Evolutionary conservation across 1,140 invertebrate species (phyloP), one percentile per base, ranked within the genome.

Genomic region (Bombus confusus): DNA sequence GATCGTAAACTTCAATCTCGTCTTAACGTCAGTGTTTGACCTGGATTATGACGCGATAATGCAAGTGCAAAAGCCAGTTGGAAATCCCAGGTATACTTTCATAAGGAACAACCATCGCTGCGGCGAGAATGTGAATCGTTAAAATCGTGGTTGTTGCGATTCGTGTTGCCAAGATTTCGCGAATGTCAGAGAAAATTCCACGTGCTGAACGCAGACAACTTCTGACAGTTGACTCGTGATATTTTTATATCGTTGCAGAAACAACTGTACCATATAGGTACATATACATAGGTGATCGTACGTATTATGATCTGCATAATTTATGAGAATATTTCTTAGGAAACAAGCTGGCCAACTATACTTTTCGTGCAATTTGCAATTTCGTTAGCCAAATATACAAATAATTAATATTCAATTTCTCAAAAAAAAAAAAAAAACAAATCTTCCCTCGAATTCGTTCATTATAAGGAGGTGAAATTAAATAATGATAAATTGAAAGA

Each of bases 1-100:
- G 88, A 88, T 89, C 88, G 88, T 89, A 89, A 88, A 88, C 76
- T 86, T 89, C 64, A 12, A 64, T 69, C 69, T 71, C 62, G 37
- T 52, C 62, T 80, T 89, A 88, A 88, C 75, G 69, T 68, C 72
- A 31, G 22, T 64, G 68, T 83, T 74, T 66, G 62, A 28, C 47
- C 57, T 69, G 25, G 59, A 37, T 89, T 83, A 88, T 59, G 79
- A 69, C 57, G 69, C 64, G 83, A 89, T 88, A 81, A 89, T 81
- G 43, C 64, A 87, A 47, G 59, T 43, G 81, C 82, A 85, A 89
- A 87, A 87, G 82, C 66, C 66, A 73, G 41, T 37, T 25, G 71
- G 80, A 74, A 59, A 79, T 34, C 28, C 13, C 25, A 25, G 1
- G 0, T 34, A 37, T 18, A 8, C 8, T 37, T 37, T 37, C 66